These are phyloP conservation scores for Linurgus olivaceus DNA, from an alignment of 2,797 vertebrate genomes.

Conservation along the genomic window DNA sequence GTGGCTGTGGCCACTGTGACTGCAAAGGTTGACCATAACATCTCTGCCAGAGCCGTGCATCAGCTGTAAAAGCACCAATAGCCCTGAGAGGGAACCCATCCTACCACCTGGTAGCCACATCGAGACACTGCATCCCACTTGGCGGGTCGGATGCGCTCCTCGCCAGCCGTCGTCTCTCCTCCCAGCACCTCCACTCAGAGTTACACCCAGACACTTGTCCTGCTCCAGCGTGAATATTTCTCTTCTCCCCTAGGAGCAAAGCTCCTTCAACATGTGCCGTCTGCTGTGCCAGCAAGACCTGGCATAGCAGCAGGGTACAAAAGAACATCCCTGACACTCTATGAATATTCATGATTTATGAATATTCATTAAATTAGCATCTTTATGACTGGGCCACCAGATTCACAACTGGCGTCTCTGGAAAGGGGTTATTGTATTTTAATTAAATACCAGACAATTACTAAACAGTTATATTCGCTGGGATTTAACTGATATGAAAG, in stretches of 20 bases:
- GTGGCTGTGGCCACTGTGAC: no score
- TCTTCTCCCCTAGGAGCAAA: conserved; percentile 63
- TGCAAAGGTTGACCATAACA: background rate
- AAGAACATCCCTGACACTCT: conserved; percentile 71
- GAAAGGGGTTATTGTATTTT: conserved; percentile 74
- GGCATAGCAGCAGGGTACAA: conserved; percentile 74
- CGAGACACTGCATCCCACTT: background rate
- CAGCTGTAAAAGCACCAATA: background rate
- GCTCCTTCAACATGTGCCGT: conserved; percentile 74
- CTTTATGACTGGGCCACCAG: conserved; percentile 75
- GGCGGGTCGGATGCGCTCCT: background rate
- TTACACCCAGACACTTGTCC: conserved; percentile 53
- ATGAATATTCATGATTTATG: conserved; percentile 76
- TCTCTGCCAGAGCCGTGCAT: background rate
- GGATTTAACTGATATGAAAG: conserved; percentile 67
- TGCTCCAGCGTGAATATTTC: conserved; percentile 54
- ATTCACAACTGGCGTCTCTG: conserved; percentile 75
- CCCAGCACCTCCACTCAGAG: background rate
- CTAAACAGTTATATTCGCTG: conserved; percentile 65
- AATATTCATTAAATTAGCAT: conserved; percentile 77
- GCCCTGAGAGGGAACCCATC: background rate
- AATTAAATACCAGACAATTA: conserved; percentile 75
- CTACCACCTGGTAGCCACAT: background rate
- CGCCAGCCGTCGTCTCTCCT: background rate
- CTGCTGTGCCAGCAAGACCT: conserved; percentile 73